phyloP scores from a whole-genome alignment of 2,113 vertebrate genomes.

The Pteruthius melanotis region DNA sequence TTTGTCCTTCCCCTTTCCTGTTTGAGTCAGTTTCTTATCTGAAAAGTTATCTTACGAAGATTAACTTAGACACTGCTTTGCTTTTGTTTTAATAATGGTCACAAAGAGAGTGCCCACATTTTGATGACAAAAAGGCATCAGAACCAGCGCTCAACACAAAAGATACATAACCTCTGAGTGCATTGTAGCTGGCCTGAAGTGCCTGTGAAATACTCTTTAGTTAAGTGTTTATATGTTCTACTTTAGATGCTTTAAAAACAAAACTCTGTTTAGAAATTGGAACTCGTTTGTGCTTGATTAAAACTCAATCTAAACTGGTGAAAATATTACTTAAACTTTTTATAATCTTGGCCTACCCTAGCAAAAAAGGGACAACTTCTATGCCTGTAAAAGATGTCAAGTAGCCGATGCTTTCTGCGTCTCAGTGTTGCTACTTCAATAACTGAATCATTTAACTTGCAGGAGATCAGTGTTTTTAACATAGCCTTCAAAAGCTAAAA shows the following conservation, averaged over 20 bases:
- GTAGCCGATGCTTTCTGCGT: neutral
- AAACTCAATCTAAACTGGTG: neutral
- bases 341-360: neutral
- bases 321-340: neutral
- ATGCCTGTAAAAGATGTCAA: neutral
- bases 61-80: neutral
- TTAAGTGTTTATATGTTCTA: rapidly evolving
- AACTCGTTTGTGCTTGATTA: neutral
- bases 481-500: neutral
- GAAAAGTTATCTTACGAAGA: neutral
- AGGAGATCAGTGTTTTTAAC: neutral
- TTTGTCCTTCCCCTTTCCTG: neutral
- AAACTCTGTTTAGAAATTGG: neutral
- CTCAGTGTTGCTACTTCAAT: neutral
- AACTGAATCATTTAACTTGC: neutral
- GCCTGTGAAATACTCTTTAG: neutral
- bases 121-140: neutral
- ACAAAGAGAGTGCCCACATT: neutral
- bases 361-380: neutral
- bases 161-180: rapidly evolving
- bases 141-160: rapidly evolving
- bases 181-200: neutral
- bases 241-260: neutral
- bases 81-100: neutral
- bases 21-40: neutral